Base-by-base conservation (phyloP, 2,797 vertebrate genomes). In the Girardinus metallicus region DNA sequence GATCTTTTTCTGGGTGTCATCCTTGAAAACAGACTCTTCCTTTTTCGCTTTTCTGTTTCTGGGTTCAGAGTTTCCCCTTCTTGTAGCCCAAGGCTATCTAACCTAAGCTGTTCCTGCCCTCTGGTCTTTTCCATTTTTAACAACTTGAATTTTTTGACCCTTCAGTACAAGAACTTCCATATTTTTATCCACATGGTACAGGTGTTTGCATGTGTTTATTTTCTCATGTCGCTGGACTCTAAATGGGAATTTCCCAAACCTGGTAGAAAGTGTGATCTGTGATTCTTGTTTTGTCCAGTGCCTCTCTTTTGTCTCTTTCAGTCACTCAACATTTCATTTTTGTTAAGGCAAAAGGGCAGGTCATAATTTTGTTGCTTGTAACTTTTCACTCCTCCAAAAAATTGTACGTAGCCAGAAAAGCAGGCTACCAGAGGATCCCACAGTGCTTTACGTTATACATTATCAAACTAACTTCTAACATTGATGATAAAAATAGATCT, bases 51-150 rank as follows among this genome's bases (percentile, higher is more conserved):
- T 55, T 73, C 83, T 36, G 82, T 85, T 80, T 85, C 47, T 10
- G 4, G 71, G 70, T 26, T 83, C 75, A 73, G 64, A 39, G 34
- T 78, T 87, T 68, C 71, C 83, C 66, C 76, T 80, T 68, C 84
- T 85, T 18, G 46, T 74, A 51, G 90, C 93, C 87, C 23, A 0
- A 64, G 89, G 92, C 84, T 73, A 74, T 87, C 87, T 88, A 18
- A 71, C 53, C 80, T 64, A 57, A 60, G 66, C 74, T 62, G 51
- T 80, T 84, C 85, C 80, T 86, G 53, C 79, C 79, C 11, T 6
- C 82, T 84, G 86, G 76, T 82, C 81, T 86, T 82, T 83, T 84
- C 68, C 41, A 75, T 84, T 73, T 68, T 75, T 72, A 47, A 36
- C 78, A 79, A 36, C 76, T 85, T 85, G 75, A 85, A 83, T 84